Conservation (phyloP, 1,140 invertebrate genomes). For the Saccostrea cuccullata region DNA sequence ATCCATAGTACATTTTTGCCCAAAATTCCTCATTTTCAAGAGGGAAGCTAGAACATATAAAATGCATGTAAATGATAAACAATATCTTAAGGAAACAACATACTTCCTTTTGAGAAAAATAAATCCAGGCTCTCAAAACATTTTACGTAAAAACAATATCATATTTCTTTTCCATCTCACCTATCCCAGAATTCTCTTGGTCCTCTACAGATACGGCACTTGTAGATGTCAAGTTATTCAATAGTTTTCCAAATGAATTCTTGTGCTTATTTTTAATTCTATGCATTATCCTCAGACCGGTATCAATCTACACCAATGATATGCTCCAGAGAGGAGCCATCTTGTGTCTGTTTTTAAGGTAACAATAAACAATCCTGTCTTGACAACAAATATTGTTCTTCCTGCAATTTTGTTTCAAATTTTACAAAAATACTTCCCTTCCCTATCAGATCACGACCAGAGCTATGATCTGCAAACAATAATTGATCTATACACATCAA, state of each 20-base stretch:
- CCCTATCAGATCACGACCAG: not conserved
- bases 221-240: conserved; percentile 7
- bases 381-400: not conserved
- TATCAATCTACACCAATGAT: not conserved
- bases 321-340: not conserved
- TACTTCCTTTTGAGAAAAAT: too few relatives aligned
- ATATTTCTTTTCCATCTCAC: not conserved
- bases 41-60: too few relatives aligned
- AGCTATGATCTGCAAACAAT: not conserved
- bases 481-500: not conserved
- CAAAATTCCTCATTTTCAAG: too few relatives aligned
- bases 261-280: conserved; percentile 2
- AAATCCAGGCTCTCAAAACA: not conserved
- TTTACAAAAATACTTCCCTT: not conserved
- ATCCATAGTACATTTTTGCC: too few relatives aligned
- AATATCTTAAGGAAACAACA: too few relatives aligned
- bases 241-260: not conserved
- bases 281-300: not conserved
- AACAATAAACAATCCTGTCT: not conserved
- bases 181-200: not conserved
- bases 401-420: not conserved
- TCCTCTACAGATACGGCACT: not conserved
- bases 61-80: too few relatives aligned
- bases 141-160: not conserved
- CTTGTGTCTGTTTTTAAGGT: not conserved